Conservation (phyloP, 2,113 vertebrate species). For the Tapirus terrestris region DNA sequence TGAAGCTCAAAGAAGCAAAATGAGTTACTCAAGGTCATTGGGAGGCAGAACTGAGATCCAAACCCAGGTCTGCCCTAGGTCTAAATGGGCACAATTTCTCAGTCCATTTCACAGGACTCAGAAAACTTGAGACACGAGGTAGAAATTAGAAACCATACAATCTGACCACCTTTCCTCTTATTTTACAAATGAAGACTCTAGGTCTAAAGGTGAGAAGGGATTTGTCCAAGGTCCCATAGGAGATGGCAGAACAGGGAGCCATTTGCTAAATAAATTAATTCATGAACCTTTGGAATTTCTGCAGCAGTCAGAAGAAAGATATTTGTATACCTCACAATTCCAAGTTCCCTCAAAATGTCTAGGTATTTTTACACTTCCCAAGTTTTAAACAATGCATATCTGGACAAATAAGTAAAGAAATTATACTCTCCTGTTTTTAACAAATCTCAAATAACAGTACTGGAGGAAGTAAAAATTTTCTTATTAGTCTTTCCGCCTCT, state of each 20-base stretch:
- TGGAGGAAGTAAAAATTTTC: background rate
- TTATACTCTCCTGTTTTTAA: background rate
- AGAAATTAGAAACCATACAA: background rate
- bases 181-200: slow-evolving; percentile 27
- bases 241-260: background rate
- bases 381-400: slow-evolving; percentile 33
- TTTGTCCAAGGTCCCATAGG: slow-evolving; percentile 3
- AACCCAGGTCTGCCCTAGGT: background rate
- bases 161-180: background rate
- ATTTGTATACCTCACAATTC: background rate
- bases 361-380: background rate
- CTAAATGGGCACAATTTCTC: background rate
- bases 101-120: background rate
- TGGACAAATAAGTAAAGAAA: slow-evolving; percentile 21
- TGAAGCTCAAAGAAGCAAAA: slow-evolving; percentile 16
- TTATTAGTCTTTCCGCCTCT: slow-evolving; percentile 48
- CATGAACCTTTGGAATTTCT: slow-evolving; percentile 44
- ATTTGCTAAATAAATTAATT: slow-evolving; percentile 43
- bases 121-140: background rate
- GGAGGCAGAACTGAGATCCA: slow-evolving; percentile 38
- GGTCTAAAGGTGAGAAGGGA: background rate
- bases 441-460: slow-evolving; percentile 27
- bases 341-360: slow-evolving; percentile 27
- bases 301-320: slow-evolving; percentile 6
- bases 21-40: background rate